A percentile compares a stretch with the other conserved stretches of the same genome.
These are phyloP conservation scores for Turnix velox DNA, from an alignment of 2,113 vertebrate species.

Conservation along the genomic window DNA sequence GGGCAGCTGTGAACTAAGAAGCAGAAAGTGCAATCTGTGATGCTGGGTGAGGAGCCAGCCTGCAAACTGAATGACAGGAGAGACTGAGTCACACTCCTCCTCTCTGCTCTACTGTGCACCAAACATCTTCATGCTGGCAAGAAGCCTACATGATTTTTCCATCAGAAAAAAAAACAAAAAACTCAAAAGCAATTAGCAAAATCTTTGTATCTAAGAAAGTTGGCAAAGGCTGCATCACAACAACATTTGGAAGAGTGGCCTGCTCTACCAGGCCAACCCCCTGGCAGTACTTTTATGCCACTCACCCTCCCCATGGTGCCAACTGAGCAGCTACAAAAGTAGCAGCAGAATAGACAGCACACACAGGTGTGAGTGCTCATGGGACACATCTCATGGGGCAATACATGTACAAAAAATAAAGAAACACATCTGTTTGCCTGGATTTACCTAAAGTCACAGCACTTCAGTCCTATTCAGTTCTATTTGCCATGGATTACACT, in stretches of 20 bases:
- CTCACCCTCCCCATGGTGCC: neutral
- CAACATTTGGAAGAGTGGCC: neutral
- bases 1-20: neutral
- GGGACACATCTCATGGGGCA: neutral
- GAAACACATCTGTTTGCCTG: neutral
- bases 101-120: neutral
- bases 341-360: neutral
- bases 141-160: neutral
- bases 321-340: rapidly evolving
- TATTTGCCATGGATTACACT: neutral
- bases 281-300: neutral
- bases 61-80: neutral
- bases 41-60: neutral
- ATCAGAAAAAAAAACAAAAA: neutral
- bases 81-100: constrained; percentile 31
- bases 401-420: neutral
- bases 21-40: neutral
- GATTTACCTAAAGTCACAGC: too few species aligned
- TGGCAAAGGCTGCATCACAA: neutral
- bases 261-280: neutral
- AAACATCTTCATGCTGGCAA: neutral
- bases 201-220: neutral
- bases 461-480: neutral
- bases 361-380: rapidly evolving
- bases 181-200: neutral